Conservation (phyloP, 2,113 vertebrate species). For the Coturnix japonica region DNA sequence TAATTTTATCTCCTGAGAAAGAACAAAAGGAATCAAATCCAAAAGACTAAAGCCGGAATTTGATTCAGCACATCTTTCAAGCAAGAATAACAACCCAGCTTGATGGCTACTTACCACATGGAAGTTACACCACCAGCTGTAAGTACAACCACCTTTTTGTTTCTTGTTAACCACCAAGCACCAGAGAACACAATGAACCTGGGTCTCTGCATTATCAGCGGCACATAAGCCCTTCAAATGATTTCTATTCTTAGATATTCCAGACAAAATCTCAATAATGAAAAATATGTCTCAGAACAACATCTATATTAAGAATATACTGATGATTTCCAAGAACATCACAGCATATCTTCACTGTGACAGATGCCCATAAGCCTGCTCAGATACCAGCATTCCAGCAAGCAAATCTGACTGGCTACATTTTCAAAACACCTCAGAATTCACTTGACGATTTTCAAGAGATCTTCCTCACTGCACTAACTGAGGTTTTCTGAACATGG, state of each 20-base stretch:
- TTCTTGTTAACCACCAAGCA: neutral
- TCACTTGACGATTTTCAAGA: neutral
- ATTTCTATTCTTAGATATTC: neutral
- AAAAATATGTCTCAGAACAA: neutral
- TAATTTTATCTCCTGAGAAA: neutral
- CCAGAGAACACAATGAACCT: neutral
- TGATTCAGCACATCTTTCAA: neutral
- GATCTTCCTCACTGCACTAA: neutral
- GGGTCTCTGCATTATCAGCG: neutral
- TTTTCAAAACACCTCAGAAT: neutral
- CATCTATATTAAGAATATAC: neutral
- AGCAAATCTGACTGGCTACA: neutral
- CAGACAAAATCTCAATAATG: neutral
- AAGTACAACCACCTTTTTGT: neutral
- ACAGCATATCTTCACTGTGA: neutral
- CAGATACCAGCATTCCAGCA: neutral
- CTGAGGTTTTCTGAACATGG: neutral
- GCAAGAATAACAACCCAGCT: neutral
- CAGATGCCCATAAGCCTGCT: neutral
- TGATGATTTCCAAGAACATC: neutral
- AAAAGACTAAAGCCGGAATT: neutral
- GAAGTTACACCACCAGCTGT: neutral
- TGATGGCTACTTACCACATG: fast-evolving
- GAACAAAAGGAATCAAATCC: neutral
- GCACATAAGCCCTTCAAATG: neutral